Evolutionary conservation across 2,888 invertebrate species (phyloP).

Genomic region (Macrosiphum euphorbiae): DNA sequence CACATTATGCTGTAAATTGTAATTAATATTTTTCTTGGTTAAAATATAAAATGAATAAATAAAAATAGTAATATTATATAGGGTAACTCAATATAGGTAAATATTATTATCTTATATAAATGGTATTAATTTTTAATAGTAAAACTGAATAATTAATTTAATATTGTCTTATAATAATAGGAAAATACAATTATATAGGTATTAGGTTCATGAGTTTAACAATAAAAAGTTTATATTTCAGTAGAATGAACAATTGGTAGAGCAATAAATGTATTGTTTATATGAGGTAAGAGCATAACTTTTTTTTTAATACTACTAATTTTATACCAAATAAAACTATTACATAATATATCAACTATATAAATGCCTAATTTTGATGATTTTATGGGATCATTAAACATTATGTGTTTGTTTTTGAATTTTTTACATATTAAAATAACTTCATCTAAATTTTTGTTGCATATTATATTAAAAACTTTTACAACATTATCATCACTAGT

Average conservation of each 20-base stretch:
- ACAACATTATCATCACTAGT: background rate
- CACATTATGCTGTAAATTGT: conserved; percentile 14
- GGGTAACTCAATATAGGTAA: too few relatives aligned
- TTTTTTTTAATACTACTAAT: background rate
- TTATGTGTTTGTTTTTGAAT: conserved; percentile 2
- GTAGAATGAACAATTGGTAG: background rate
- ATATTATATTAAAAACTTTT: conserved; percentile 25
- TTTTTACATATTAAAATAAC: conserved; percentile 2
- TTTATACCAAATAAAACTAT: background rate
- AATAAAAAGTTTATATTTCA: background rate
- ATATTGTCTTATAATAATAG: background rate
- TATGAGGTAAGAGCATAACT: background rate
- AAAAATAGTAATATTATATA: background rate
- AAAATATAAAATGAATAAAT: background rate
- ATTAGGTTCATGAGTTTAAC: background rate
- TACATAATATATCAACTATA: background rate
- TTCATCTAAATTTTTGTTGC: background rate
- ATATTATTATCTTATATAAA: background rate
- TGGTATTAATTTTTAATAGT: background rate
- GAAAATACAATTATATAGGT: background rate
- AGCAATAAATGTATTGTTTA: background rate
- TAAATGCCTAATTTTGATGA: conserved; percentile 29
- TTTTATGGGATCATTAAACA: conserved; percentile 2
- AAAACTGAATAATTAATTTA: too few relatives aligned
- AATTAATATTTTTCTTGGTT: background rate